Evolutionary conservation across 92 coral and sea anemone species (phyloP).

Genomic region (Palythoa grandiflora): DNA sequence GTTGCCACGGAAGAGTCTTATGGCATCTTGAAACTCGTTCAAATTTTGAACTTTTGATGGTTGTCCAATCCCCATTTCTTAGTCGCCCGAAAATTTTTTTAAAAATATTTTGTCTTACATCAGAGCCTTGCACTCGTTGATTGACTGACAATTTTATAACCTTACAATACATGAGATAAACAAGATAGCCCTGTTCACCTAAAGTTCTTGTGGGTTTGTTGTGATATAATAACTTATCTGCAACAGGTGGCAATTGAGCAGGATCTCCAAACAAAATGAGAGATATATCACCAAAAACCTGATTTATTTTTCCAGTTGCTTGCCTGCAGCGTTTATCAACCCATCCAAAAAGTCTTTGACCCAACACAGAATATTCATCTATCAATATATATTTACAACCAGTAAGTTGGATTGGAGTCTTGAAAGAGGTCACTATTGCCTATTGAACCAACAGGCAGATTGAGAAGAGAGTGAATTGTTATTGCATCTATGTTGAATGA

Average conservation of each 20-base stretch:
- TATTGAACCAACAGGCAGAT: constrained; percentile 43
- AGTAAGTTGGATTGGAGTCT: constrained; percentile 39
- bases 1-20: neutral
- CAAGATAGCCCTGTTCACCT: constrained; percentile 70
- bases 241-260: neutral
- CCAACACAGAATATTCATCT: constrained; percentile 63
- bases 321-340: constrained; percentile 37
- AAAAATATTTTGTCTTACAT: constrained; percentile 51
- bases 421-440: constrained; percentile 47
- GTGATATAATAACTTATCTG: constrained; percentile 61
- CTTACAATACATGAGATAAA: constrained; percentile 57
- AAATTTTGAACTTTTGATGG: constrained; percentile 2
- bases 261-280: constrained; percentile 43
- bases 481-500: constrained; percentile 38
- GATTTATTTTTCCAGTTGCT: constrained; percentile 39
- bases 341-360: constrained; percentile 46
- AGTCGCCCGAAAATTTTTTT: constrained; percentile 53
- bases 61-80: constrained; percentile 49
- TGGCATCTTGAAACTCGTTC: constrained; percentile 4
- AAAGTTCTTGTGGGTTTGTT: constrained; percentile 46
- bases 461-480: constrained; percentile 49
- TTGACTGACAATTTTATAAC: constrained; percentile 51
- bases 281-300: constrained; percentile 52
- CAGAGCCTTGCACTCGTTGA: constrained; percentile 53
- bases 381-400: constrained; percentile 41